Percentiles rank a stretch among this genome's conserved stretches.
Conservation (phyloP, 2,113 vertebrate species). For the Pan troglodytes region DNA sequence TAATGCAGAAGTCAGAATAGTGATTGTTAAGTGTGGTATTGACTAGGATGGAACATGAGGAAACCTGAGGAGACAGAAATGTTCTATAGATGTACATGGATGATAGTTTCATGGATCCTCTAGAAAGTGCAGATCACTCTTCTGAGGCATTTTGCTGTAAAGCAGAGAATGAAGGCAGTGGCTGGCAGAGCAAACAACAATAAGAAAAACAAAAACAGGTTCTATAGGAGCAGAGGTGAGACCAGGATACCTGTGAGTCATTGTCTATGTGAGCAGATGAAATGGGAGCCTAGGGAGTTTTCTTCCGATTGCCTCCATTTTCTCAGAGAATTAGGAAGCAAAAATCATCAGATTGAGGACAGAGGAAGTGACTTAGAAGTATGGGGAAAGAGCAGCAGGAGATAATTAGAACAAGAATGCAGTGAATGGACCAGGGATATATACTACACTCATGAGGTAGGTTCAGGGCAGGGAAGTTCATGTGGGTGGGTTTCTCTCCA, state of each 20-base stretch:
- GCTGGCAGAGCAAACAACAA: background rate
- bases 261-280: background rate
- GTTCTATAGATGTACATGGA: background rate
- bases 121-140: background rate
- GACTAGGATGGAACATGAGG: background rate
- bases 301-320: background rate
- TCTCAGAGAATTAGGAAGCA: background rate
- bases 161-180: background rate
- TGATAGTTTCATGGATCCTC: background rate
- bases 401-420: background rate
- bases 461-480: background rate
- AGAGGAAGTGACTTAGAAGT: background rate
- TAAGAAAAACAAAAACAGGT: no score
- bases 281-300: background rate
- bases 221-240: background rate
- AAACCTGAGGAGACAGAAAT: background rate
- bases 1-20: background rate
- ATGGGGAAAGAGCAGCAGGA: background rate
- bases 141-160: background rate
- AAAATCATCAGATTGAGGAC: background rate
- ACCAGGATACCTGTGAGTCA: background rate
- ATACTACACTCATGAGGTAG: background rate
- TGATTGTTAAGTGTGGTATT: background rate
- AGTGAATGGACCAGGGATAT: background rate
- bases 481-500: background rate